These are phyloP conservation scores for Paguma larvata DNA, from an alignment of 2,797 vertebrate species.

Conservation along the genomic window DNA sequence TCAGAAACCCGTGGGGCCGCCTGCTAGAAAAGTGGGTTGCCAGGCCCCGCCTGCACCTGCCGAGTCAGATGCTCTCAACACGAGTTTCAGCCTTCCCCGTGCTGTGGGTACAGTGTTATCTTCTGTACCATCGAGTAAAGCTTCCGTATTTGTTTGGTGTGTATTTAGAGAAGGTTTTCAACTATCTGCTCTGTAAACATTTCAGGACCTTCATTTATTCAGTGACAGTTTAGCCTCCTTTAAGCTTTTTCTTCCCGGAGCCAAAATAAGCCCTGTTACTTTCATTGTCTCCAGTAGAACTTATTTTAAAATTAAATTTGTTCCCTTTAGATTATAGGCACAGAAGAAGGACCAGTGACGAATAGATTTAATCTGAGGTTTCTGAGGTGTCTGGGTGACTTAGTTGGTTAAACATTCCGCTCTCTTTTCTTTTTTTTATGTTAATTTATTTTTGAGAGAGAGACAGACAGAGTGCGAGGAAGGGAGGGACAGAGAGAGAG, in stretches of 20 bases:
- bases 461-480: too few species aligned
- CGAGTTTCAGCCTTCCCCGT: background rate
- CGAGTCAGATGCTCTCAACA: background rate
- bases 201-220: constrained; percentile 4
- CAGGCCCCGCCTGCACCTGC: background rate
- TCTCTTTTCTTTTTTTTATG: too few species aligned
- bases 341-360: background rate
- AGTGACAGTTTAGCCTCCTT: background rate
- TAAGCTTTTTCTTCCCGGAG: background rate
- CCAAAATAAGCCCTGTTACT: constrained; percentile 22
- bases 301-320: constrained; percentile 36
- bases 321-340: background rate
- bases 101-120: background rate
- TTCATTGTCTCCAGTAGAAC: background rate
- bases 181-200: background rate
- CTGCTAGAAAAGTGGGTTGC: background rate
- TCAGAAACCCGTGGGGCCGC: background rate
- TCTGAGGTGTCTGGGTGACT: background rate
- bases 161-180: background rate
- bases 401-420: too few species aligned
- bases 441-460: too few species aligned
- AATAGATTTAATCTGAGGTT: constrained; percentile 10
- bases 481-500: too few species aligned
- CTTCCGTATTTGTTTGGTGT: background rate
- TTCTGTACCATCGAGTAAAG: background rate